Evolutionary conservation across 2,797 vertebrate genomes (phyloP).

Genomic region (Philypnodon macrostomus): DNA sequence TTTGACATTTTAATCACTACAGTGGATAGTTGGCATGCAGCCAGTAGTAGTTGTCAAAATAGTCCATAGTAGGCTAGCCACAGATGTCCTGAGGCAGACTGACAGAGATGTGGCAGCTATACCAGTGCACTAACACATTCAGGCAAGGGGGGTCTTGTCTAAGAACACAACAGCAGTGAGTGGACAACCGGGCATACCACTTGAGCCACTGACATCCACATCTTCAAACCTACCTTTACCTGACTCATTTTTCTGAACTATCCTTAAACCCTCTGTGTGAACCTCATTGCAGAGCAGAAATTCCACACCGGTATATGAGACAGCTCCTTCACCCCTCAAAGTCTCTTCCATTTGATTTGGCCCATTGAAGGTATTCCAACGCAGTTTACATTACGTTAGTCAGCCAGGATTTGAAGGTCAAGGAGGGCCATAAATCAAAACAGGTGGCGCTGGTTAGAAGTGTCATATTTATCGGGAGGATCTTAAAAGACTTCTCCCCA

Average conservation of each 20-base stretch:
- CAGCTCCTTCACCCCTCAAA: conserved; percentile 2
- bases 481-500: conserved; percentile 71
- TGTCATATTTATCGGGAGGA: conserved; percentile 78
- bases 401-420: conserved; percentile 36
- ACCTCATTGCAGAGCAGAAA: not conserved
- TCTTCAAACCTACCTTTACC: too few species aligned
- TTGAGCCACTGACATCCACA: too few species aligned
- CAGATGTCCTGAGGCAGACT: too few species aligned
- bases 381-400: conserved; percentile 30
- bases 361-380: conserved; percentile 17
- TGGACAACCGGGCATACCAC: too few species aligned
- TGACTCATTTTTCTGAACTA: too few species aligned
- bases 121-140: too few species aligned
- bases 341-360: conserved; percentile 37
- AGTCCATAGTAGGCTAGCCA: too few species aligned
- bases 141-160: too few species aligned
- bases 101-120: too few species aligned
- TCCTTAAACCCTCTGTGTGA: not conserved
- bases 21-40: not conserved
- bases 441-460: too few species aligned
- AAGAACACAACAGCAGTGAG: too few species aligned
- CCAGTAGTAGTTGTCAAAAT: too few species aligned
- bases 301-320: conserved; percentile 4
- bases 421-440: conserved; percentile 57
- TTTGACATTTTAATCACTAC: not conserved